A percentile compares a stretch with the other conserved stretches of the same genome.
Conservation (phyloP, 2,888 invertebrate genomes). For the Myathropa florea region DNA sequence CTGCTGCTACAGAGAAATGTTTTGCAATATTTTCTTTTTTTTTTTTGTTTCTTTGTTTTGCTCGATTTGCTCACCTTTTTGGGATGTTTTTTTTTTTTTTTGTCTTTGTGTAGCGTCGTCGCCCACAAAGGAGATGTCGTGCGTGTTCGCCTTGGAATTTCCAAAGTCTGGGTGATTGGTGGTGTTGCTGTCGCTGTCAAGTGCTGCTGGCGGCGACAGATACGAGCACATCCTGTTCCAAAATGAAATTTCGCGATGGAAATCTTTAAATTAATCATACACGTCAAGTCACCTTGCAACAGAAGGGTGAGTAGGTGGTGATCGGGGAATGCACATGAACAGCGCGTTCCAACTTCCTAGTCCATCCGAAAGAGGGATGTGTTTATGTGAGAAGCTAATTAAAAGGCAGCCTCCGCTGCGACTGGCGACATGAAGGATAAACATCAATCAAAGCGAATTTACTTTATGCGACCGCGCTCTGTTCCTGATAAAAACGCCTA, state of each 20-base stretch:
- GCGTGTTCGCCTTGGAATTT: background rate
- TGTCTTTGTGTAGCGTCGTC: slow-evolving; percentile 20
- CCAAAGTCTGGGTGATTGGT: slow-evolving; percentile 14
- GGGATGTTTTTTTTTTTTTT: slow-evolving; percentile 3
- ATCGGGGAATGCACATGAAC: background rate
- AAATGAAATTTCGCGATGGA: slow-evolving; percentile 29
- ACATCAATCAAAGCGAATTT: slow-evolving; percentile 70
- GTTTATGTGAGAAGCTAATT: slow-evolving; percentile 61
- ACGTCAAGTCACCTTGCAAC: slow-evolving; percentile 41
- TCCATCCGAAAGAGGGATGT: slow-evolving; percentile 28
- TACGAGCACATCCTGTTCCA: slow-evolving; percentile 49
- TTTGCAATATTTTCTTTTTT: slow-evolving; percentile 41
- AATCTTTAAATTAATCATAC: slow-evolving; percentile 57
- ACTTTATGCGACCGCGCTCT: slow-evolving; percentile 56
- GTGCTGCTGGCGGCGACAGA: slow-evolving; percentile 7
- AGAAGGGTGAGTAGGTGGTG: background rate
- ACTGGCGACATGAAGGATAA: slow-evolving; percentile 70
- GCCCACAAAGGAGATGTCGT: slow-evolving; percentile 57
- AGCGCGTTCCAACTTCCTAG: slow-evolving; percentile 52
- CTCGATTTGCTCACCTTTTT: background rate
- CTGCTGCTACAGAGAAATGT: slow-evolving; percentile 47
- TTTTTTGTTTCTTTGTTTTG: background rate
- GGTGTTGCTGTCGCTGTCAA: slow-evolving; percentile 38
- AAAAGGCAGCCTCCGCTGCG: slow-evolving; percentile 45
- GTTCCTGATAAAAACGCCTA: slow-evolving; percentile 63